These are phyloP conservation scores for Chrysolina americana DNA, from an alignment of 2,888 invertebrate species.

Conservation along the genomic window DNA sequence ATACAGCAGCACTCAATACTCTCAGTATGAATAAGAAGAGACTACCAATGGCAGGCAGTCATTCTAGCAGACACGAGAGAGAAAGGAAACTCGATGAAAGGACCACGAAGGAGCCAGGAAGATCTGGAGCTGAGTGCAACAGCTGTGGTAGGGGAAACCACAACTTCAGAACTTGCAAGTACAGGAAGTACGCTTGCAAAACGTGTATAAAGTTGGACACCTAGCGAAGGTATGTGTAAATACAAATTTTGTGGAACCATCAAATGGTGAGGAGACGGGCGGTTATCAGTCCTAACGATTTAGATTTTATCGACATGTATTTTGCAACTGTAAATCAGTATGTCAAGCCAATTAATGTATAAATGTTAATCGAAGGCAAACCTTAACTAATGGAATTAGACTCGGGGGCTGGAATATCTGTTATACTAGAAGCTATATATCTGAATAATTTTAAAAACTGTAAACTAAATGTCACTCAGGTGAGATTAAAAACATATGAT, in stretches of 20 bases:
- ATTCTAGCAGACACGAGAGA: background rate
- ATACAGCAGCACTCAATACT: background rate
- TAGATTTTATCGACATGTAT: conserved; percentile 32
- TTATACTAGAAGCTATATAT: conserved; percentile 33
- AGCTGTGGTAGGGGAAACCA: conserved; percentile 31
- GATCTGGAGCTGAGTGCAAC: conserved; percentile 30
- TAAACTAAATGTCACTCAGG: conserved; percentile 30
- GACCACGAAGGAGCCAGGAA: conserved; percentile 3
- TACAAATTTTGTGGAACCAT: conserved; percentile 30
- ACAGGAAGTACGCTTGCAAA: conserved; percentile 33
- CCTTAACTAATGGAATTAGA: conserved; percentile 35
- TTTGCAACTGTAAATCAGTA: conserved; percentile 24
- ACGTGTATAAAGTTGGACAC: conserved; percentile 39
- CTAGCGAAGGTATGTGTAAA: conserved; percentile 39
- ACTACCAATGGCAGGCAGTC: conserved; percentile 8
- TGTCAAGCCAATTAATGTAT: conserved; percentile 29
- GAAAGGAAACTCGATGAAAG: conserved; percentile 3
- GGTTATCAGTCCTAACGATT: background rate
- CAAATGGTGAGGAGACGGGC: background rate
- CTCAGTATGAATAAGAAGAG: conserved; percentile 16
- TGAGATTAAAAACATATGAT: conserved; percentile 38
- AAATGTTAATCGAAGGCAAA: conserved; percentile 26
- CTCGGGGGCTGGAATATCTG: conserved; percentile 40
- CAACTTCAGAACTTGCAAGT: conserved; percentile 34
- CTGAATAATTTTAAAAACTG: conserved; percentile 24